Evolutionary conservation across 1,140 invertebrate genomes (phyloP).

Genomic region (Conus betulinus): DNA sequence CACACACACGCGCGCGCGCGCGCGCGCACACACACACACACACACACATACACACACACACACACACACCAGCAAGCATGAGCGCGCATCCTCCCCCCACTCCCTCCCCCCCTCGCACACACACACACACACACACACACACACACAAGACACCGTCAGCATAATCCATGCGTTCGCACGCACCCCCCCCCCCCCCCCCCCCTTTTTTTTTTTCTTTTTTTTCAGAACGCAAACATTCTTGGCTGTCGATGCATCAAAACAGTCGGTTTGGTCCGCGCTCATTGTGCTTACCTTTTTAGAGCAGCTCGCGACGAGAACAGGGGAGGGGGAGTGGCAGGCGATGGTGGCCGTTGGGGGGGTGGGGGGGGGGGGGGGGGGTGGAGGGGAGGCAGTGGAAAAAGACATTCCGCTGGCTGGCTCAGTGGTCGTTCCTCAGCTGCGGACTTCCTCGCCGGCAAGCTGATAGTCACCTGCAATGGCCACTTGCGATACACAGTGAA

Average conservation of each 20-base stretch:
- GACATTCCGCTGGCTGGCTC: not conserved
- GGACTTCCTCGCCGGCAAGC: too few species aligned
- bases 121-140: not conserved
- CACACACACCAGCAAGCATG: not conserved
- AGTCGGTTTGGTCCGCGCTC: too few species aligned
- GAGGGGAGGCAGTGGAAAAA: not conserved
- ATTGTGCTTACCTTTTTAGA: not conserved
- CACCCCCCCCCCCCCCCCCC: too few species aligned
- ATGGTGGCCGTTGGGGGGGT: not conserved
- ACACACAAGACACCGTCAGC: too few species aligned
- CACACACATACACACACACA: conserved; percentile 21
- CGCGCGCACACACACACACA: not conserved
- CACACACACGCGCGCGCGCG: not conserved
- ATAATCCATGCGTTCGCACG: too few species aligned
- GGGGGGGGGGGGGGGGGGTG: not conserved
- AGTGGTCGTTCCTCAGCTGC: not conserved
- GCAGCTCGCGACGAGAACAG: not conserved
- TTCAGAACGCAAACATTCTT: too few species aligned
- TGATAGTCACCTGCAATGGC: not conserved
- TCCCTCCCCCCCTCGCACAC: not conserved
- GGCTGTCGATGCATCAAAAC: too few species aligned
- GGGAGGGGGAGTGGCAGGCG: not conserved
- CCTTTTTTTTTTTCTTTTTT: too few species aligned
- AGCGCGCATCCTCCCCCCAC: too few species aligned
- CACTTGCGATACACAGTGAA: not conserved